Conservation (phyloP, 1,140 invertebrate genomes). For the Neoseiulus cucumeris region DNA sequence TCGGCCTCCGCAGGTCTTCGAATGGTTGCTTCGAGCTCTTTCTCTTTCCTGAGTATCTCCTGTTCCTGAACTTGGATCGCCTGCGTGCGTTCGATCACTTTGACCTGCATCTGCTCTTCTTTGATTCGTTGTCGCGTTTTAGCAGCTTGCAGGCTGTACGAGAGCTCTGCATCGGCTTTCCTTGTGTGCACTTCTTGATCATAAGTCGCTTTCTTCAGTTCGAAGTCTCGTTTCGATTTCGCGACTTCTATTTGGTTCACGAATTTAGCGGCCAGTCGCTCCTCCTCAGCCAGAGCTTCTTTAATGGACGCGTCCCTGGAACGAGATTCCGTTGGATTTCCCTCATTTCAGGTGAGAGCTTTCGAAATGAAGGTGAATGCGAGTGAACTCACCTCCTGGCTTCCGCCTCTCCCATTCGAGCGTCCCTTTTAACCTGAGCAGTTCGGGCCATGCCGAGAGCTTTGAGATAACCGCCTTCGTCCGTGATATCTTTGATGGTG, state of each 20-base stretch:
- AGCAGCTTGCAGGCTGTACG: slow-evolving; percentile 77
- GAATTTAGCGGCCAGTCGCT: slow-evolving; percentile 56
- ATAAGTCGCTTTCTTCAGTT: slow-evolving; percentile 91
- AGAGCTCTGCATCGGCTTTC: slow-evolving; percentile 83
- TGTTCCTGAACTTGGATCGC: slow-evolving; percentile 59
- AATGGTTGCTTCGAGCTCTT: slow-evolving; percentile 71
- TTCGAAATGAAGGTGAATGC: slow-evolving; percentile 16
- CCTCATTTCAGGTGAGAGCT: slow-evolving; percentile 21
- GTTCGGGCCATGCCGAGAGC: slow-evolving; percentile 86
- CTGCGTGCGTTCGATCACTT: slow-evolving; percentile 74
- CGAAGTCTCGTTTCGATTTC: slow-evolving; percentile 84
- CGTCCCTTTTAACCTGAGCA: slow-evolving; percentile 87
- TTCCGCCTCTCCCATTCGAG: slow-evolving; percentile 84
- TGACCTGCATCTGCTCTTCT: slow-evolving; percentile 90
- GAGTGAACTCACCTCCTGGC: slow-evolving; percentile 40
- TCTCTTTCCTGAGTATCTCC: slow-evolving; percentile 59
- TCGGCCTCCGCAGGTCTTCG: slow-evolving; percentile 80
- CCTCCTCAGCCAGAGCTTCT: slow-evolving; percentile 82
- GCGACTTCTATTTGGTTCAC: slow-evolving; percentile 89
- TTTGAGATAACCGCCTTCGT: slow-evolving; percentile 91
- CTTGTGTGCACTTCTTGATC: slow-evolving; percentile 89
- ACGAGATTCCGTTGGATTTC: not conserved
- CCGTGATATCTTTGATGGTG: slow-evolving; percentile 87
- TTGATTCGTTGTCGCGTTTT: slow-evolving; percentile 89
- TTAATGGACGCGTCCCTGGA: no score